These are phyloP conservation scores for Eueides isabella DNA, from an alignment of 1,140 invertebrate species.

Conservation along the genomic window DNA sequence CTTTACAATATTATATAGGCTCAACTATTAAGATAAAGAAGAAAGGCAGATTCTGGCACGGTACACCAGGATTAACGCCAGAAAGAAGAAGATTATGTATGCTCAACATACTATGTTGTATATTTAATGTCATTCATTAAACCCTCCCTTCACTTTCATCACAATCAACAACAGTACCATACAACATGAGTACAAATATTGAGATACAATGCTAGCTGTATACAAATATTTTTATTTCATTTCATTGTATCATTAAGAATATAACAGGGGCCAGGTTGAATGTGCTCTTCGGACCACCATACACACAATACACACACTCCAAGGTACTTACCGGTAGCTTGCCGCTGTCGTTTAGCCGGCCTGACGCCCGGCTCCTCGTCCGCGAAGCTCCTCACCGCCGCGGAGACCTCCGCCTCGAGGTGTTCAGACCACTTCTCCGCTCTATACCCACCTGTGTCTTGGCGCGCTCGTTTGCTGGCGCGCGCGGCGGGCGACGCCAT, in stretches of 20 bases:
- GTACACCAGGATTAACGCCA: too few relatives aligned
- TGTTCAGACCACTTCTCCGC: conserved; percentile 33
- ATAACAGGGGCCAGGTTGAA: too few relatives aligned
- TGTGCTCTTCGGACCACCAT: not conserved
- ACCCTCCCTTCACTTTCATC: too few relatives aligned
- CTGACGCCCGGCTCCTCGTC: conserved; percentile 20
- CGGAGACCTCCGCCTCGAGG: conserved; percentile 35
- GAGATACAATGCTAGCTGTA: too few relatives aligned
- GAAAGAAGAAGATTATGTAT: too few relatives aligned
- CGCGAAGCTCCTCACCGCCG: conserved; percentile 30
- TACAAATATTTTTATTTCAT: too few relatives aligned
- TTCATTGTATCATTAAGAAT: too few relatives aligned
- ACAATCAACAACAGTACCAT: not conserved
- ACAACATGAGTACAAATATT: not conserved
- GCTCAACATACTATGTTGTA: too few relatives aligned
- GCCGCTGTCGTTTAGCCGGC: conserved; percentile 23
- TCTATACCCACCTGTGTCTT: conserved; percentile 60
- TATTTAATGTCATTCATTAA: too few relatives aligned
- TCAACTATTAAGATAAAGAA: too few relatives aligned
- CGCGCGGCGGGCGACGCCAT: conserved; percentile 46
- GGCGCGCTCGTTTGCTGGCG: conserved; percentile 59
- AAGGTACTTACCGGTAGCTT: conserved; percentile 26
- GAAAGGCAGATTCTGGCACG: too few relatives aligned
- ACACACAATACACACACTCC: not conserved
- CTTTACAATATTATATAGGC: too few relatives aligned